phyloP scores from a whole-genome alignment of 2,888 invertebrate genomes.

The Agonopterix alstromeriana region DNA sequence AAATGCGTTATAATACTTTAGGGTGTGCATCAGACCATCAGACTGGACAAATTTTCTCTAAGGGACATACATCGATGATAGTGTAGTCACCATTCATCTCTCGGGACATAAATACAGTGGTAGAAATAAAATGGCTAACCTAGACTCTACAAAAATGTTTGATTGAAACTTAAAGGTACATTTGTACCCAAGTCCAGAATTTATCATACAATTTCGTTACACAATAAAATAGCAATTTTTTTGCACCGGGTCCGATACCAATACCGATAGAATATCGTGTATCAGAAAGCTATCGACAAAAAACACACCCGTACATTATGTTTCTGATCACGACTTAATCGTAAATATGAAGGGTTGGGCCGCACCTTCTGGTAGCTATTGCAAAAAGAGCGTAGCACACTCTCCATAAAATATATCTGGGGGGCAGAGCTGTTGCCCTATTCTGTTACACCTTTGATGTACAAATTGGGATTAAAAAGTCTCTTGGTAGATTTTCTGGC shows the following conservation, averaged over 20 bases:
- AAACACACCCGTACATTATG: slow-evolving; percentile 62
- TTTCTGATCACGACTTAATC: slow-evolving; percentile 76
- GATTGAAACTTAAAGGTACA: too few relatives aligned
- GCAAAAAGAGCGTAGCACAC: slow-evolving; percentile 69
- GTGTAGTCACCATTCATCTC: too few relatives aligned
- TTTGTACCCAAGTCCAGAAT: neutral
- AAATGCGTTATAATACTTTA: too few relatives aligned
- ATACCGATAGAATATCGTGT: slow-evolving; percentile 32
- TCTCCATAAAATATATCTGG: slow-evolving; percentile 73
- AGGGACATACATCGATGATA: too few relatives aligned
- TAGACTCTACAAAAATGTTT: too few relatives aligned
- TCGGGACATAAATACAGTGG: too few relatives aligned
- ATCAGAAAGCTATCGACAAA: slow-evolving; percentile 60
- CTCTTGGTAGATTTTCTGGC: too few relatives aligned
- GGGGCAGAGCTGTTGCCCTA: slow-evolving; percentile 28
- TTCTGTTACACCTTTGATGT: slow-evolving; percentile 13
- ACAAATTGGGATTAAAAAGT: too few relatives aligned
- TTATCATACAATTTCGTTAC: neutral
- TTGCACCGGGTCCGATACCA: slow-evolving; percentile 1
- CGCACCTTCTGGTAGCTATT: slow-evolving; percentile 73
- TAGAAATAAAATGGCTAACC: too few relatives aligned
- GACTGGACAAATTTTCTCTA: too few relatives aligned
- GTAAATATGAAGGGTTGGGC: slow-evolving; percentile 74
- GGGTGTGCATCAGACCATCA: too few relatives aligned
- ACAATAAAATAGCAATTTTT: slow-evolving; percentile 1